Conservation (phyloP, 2,113 vertebrate genomes). For the Sorex fumeus region DNA sequence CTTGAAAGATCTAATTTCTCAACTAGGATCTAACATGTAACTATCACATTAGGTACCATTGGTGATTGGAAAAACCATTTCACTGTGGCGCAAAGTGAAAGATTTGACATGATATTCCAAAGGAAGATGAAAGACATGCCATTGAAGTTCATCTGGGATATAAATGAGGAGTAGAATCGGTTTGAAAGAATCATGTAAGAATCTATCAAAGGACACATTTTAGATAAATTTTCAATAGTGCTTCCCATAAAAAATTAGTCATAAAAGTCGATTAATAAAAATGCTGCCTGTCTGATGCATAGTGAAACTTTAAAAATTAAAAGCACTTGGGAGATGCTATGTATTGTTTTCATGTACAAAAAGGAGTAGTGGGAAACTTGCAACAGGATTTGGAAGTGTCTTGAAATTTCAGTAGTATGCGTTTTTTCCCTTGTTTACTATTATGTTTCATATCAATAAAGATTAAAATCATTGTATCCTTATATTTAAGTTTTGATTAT, state of each 20-base stretch:
- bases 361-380: background rate
- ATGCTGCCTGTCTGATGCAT: background rate
- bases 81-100: conserved; percentile 81
- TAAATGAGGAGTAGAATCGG: conserved; percentile 41
- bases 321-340: background rate
- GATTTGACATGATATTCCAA: conserved; percentile 68
- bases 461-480: background rate
- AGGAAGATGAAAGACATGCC: conserved; percentile 74
- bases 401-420: background rate
- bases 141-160: conserved; percentile 76
- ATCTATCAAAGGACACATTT: background rate
- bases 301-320: background rate
- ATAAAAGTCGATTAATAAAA: background rate
- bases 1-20: background rate
- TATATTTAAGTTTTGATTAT: background rate
- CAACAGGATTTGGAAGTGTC: background rate
- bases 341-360: background rate
- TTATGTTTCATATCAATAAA: background rate
- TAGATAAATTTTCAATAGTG: background rate
- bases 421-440: background rate
- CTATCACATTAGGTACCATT: conserved; percentile 62
- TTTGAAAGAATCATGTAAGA: background rate
- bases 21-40: background rate
- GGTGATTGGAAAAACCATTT: conserved; percentile 83
- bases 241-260: background rate